phyloP scores from a whole-genome alignment of 2,797 vertebrate genomes.

The Sparidentex hasta region DNA sequence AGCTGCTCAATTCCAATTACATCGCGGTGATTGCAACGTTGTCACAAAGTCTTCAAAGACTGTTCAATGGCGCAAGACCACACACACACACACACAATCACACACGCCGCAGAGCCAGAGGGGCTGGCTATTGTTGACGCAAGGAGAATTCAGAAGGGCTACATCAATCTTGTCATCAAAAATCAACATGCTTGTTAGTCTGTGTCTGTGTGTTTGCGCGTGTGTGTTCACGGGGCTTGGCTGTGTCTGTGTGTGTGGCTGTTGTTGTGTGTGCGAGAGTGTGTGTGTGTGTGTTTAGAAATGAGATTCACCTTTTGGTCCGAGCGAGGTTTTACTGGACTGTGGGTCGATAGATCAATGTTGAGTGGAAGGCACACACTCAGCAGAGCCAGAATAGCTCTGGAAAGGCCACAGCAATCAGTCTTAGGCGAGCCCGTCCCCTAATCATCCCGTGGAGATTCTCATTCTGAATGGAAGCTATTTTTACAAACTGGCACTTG shows the following conservation, averaged over 20 bases:
- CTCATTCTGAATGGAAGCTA: constrained; percentile 67
- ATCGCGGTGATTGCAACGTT: constrained; percentile 59
- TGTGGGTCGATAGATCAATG: constrained; percentile 81
- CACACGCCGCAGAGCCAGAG: constrained; percentile 1
- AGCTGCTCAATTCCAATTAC: constrained; percentile 77
- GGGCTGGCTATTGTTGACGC: constrained; percentile 65
- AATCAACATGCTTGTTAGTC: constrained; percentile 79
- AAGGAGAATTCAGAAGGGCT: constrained; percentile 62
- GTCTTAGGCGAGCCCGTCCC: constrained; percentile 73
- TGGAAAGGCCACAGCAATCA: constrained; percentile 83
- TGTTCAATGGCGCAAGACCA: constrained; percentile 38
- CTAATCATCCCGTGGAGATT: constrained; percentile 76
- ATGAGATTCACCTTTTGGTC: constrained; percentile 79
- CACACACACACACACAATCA: constrained; percentile 8
- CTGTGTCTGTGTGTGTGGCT: neutral
- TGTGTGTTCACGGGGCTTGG: neutral
- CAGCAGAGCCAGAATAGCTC: constrained; percentile 81
- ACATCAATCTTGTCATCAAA: constrained; percentile 82
- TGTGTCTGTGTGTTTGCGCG: constrained; percentile 37
- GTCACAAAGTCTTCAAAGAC: constrained; percentile 59
- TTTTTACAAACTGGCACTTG: constrained; percentile 67
- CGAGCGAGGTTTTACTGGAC: constrained; percentile 79
- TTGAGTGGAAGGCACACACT: constrained; percentile 81
- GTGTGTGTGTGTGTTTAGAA: constrained; percentile 36
- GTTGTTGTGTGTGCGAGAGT: constrained; percentile 16